These are phyloP conservation scores for Australoheros facetus DNA, from an alignment of 2,797 vertebrate species.

Conservation along the genomic window DNA sequence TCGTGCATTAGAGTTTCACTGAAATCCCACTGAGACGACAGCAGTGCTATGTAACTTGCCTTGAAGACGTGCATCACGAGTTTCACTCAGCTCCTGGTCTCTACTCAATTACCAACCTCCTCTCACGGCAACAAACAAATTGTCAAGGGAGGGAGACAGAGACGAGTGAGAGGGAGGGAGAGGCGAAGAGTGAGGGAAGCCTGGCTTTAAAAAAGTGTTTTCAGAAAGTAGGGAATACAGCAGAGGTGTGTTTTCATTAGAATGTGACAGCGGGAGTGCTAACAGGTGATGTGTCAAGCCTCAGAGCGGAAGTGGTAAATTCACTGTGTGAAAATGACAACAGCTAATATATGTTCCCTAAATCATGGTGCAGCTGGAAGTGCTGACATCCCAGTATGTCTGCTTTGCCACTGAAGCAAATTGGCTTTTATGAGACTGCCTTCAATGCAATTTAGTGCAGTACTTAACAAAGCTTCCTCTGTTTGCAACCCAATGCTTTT, in stretches of 20 bases:
- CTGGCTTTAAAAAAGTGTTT: not conserved
- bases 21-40: slow-evolving; percentile 46
- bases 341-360: slow-evolving; percentile 55
- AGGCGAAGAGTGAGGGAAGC: not conserved
- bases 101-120: slow-evolving; percentile 68
- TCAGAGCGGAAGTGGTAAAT: slow-evolving; percentile 35
- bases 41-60: slow-evolving; percentile 22
- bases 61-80: slow-evolving; percentile 32
- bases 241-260: slow-evolving; percentile 17
- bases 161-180: slow-evolving; percentile 10
- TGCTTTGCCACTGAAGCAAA: slow-evolving; percentile 66
- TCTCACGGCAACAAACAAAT: slow-evolving; percentile 64
- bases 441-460: slow-evolving; percentile 70
- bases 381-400: slow-evolving; percentile 71
- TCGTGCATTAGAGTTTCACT: slow-evolving; percentile 23
- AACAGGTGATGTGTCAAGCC: slow-evolving; percentile 38
- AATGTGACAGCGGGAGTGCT: slow-evolving; percentile 23
- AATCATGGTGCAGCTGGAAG: slow-evolving; percentile 63
- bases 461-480: slow-evolving; percentile 76
- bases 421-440: slow-evolving; percentile 76
- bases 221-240: not conserved
- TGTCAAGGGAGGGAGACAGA: slow-evolving; percentile 36
- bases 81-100: slow-evolving; percentile 48
- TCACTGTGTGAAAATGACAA: slow-evolving; percentile 49
- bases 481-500: slow-evolving; percentile 63